Evolutionary conservation across 2,113 vertebrate genomes (phyloP), one percentile per base, ranked within the genome.

Genomic region (Phyllopteryx taeniolatus): DNA sequence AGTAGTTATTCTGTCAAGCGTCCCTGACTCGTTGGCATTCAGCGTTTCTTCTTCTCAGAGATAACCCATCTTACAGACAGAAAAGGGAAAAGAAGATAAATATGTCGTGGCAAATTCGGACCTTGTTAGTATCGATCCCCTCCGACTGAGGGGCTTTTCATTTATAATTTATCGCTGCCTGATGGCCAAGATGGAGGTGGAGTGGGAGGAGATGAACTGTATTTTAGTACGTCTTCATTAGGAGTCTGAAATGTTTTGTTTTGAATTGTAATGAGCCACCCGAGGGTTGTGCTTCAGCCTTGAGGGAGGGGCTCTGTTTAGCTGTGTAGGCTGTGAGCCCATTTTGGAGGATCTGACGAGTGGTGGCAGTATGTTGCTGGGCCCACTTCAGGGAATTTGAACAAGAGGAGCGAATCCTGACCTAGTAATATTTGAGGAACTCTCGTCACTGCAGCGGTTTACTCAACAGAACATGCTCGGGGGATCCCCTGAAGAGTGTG

Each of bases 81-180:
- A 49, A 73, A 60, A 35, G 70, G 68, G 71, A 39, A 66, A 46
- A 53, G 72, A 65, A 64, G 67, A 61, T 69, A 75, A 81, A 75
- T 69, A 71, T 73, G 75, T 80, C 83, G 76, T 63, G 82, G 86
- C 81, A 74, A 88, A 85, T 85, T 84, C 54, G 72, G 85, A 92
- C 83, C 82, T 90, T 86, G 88, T 92, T 92, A 89, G 87, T 82
- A 92, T 92, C 62, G 91, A 92, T 93, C 82, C 79, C 71, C 79
- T 70, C 80, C 75, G 87, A 89, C 85, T 75, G 85, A 88, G 86
- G 78, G 74, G 80, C 85, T 84, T 84, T 86, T 89, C 86, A 90
- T 92, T 84, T 81, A 87, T 91, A 91, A 91, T 91, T 89, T 83
- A 91, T 90, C 88, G 78, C 61, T 5, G 74, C 80, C 77, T 86